Conservation (phyloP, 2,797 vertebrate genomes). For the Alosa sapidissima region DNA sequence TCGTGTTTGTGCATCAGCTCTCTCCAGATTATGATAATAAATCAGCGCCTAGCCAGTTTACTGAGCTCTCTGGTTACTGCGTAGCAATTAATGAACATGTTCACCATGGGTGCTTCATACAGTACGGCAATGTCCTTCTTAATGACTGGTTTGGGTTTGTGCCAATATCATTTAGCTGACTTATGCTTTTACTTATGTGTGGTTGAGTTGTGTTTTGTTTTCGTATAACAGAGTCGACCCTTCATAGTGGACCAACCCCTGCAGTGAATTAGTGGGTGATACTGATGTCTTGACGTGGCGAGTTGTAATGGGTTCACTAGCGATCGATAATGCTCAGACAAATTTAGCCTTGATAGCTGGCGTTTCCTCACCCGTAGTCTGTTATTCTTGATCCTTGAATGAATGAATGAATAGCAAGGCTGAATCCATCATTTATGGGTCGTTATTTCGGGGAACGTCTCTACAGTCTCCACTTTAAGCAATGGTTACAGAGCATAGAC, state of each 20-base stretch:
- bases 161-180: background rate
- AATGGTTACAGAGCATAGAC: background rate
- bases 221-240: background rate
- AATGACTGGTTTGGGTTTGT: background rate
- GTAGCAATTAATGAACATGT: background rate
- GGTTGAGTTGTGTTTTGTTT: background rate
- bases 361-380: background rate
- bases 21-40: background rate
- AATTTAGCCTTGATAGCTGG: background rate
- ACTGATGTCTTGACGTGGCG: background rate
- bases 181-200: background rate
- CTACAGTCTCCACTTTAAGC: background rate
- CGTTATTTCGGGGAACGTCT: slow-evolving; percentile 14
- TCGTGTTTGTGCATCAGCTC: background rate
- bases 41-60: background rate
- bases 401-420: background rate
- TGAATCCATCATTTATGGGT: slow-evolving; percentile 18
- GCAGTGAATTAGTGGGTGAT: background rate
- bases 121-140: background rate
- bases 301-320: background rate
- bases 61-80: background rate
- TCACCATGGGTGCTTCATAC: background rate
- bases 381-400: slow-evolving; percentile 4
- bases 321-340: background rate
- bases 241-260: background rate